These are phyloP conservation scores for Helicoverpa zea DNA, from an alignment of 1,140 invertebrate genomes.

Conservation along the genomic window DNA sequence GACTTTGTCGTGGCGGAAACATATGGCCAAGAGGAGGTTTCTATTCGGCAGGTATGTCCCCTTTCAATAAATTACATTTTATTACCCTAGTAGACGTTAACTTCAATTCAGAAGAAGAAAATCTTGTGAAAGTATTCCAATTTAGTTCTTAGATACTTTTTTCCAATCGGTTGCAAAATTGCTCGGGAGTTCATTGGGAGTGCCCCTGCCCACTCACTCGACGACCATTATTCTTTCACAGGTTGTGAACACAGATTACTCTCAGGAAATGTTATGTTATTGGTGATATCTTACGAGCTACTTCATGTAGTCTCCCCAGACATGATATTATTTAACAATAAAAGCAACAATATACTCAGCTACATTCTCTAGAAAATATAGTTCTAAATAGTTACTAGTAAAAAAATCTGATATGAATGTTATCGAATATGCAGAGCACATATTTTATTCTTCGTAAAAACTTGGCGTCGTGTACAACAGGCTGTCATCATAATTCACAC, in stretches of 20 bases:
- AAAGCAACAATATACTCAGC: not conserved
- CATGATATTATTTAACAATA: not conserved
- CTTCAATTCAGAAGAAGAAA: constrained; percentile 31
- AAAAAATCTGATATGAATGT: not conserved
- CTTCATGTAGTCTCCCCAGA: not conserved
- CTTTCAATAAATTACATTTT: constrained; percentile 35
- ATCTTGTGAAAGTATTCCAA: constrained; percentile 54
- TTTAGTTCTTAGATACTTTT: constrained; percentile 55
- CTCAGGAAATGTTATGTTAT: constrained; percentile 35
- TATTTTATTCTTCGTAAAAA: constrained; percentile 33
- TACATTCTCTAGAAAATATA: constrained; percentile 5
- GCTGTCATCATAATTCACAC: constrained; percentile 40
- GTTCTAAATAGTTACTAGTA: not conserved
- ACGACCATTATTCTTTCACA: constrained; percentile 63
- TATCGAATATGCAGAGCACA: constrained; percentile 3
- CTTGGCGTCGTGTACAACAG: constrained; percentile 7
- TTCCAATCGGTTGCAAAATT: constrained; percentile 62
- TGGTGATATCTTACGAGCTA: constrained; percentile 30
- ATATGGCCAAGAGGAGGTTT: constrained; percentile 95
- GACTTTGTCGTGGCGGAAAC: constrained; percentile 96
- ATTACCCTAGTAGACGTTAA: not conserved
- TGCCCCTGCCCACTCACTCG: constrained; percentile 55
- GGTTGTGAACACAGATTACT: constrained; percentile 57
- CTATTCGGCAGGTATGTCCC: constrained; percentile 91
- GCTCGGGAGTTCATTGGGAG: constrained; percentile 54